phyloP scores from a whole-genome alignment of 2,888 invertebrate species.

The Notocelia uddmanniana region DNA sequence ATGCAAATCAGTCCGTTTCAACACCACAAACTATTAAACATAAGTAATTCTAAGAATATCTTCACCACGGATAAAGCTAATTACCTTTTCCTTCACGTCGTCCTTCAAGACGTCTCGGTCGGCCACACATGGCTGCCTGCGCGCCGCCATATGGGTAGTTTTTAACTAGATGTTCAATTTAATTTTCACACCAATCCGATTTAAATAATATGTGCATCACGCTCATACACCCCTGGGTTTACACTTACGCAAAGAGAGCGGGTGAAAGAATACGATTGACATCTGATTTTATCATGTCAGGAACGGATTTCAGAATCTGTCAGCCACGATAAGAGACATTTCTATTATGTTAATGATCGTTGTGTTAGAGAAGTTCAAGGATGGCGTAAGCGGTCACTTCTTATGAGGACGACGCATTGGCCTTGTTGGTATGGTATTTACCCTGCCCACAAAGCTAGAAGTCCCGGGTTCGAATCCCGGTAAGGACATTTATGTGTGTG shows the following conservation, averaged over 20 bases:
- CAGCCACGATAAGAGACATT: no score
- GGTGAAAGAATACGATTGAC: background rate
- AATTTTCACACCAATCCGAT: background rate
- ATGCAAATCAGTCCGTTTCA: background rate
- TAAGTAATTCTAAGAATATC: background rate
- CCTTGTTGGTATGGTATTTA: no score
- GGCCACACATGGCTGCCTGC: slow-evolving; percentile 22
- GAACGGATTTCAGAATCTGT: background rate
- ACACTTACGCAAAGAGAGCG: background rate
- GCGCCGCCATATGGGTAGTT: background rate
- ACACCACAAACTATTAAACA: background rate
- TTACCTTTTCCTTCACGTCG: slow-evolving; percentile 13
- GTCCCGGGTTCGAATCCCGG: no score
- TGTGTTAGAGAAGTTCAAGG: no score
- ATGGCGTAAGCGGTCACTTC: no score
- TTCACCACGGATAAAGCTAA: slow-evolving; percentile 10
- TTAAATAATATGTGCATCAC: background rate
- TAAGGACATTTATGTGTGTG: no score
- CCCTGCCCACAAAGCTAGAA: no score
- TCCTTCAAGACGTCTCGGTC: slow-evolving; percentile 21
- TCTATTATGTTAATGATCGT: no score
- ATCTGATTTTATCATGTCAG: background rate
- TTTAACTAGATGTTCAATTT: background rate
- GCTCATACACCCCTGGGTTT: background rate
- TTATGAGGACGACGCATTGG: no score